These are phyloP conservation scores for Sarcophaga bullata DNA, from an alignment of 1,140 invertebrate species.

Conservation along the genomic window DNA sequence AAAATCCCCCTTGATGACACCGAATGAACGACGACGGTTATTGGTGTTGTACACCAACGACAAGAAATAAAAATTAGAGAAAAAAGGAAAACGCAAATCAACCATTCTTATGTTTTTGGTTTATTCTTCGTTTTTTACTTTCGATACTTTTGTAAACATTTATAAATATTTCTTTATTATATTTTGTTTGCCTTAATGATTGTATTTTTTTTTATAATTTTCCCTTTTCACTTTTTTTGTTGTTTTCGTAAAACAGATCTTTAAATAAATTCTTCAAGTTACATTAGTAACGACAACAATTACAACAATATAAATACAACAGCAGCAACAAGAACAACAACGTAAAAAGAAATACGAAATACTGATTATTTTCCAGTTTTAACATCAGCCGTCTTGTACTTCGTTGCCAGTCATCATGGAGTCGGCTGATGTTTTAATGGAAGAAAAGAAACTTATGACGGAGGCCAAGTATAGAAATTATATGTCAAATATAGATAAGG, in stretches of 20 bases:
- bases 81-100: not conserved
- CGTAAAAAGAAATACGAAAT: not conserved
- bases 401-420: constrained; percentile 54
- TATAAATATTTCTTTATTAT: not conserved
- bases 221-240: not conserved
- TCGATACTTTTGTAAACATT: not conserved
- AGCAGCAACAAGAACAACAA: not conserved
- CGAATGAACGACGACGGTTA: not conserved
- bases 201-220: not conserved
- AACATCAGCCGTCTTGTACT: not conserved
- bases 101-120: not conserved
- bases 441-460: constrained; percentile 79
- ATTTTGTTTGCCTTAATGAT: not conserved
- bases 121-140: not conserved
- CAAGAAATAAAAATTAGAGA: not conserved
- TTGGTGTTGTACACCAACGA: constrained; percentile 11
- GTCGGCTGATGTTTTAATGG: constrained; percentile 65
- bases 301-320: not conserved
- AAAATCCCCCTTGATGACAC: not conserved
- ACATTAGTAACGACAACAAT: not conserved
- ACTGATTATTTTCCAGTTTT: constrained; percentile 12
- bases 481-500: constrained; percentile 86
- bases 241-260: too few species aligned
- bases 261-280: too few species aligned
- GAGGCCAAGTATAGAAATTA: constrained; percentile 84